Evolutionary conservation across 2,797 vertebrate genomes (phyloP), one percentile per base, ranked within the genome.

Genomic region (Chaetodon trifasciatus): DNA sequence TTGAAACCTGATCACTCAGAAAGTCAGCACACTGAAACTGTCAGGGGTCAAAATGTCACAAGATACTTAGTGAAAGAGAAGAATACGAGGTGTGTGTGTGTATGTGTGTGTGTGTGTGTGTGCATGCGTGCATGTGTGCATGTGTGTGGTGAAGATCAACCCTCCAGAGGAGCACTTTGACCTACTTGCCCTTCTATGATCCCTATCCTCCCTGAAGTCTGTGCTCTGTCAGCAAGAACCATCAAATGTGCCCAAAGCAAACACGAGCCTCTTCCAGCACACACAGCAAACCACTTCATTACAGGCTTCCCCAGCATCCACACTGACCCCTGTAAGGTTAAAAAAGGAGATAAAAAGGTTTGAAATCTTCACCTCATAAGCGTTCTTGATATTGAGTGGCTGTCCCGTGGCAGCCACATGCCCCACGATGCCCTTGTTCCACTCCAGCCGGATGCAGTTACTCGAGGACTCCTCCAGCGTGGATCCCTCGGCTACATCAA

Each of bases 371-470:
- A 99, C 98, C 97, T 99, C 96, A n/a, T 99, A 99, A 0, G 98
- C 98, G 15, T 98, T 96, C 91, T 95, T 97, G 93, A 99, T 99
- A 87, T 99, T 99, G 83, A 99, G 96, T 5, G 96, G 97, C 78
- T 97, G 96, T 3, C 98, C 98, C 3, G 96, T 96, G 15, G 97
- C 97, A 0, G 98, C 98, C 28, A 99, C 98, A 0, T 99, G 96
- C 32, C 98, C 98, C 90, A 99, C 98, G 10, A 99, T 99, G 91
- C 98, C 98, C 88, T 99, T 99, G 95, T 97, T 99, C 98, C 98
- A 99, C 74, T 98, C 97, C 70, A 99, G 92, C 8, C 97, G 96
- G 87, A 99, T 99, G 83, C 96, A 97, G 89, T 86, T 99, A 86
- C 97, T 99, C 69, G 96, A 99, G 13, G 97, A 97, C 85, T 99